Evolutionary conservation across 1,140 invertebrate species (phyloP).

Genomic region (Rhagoletis zephyria): DNA sequence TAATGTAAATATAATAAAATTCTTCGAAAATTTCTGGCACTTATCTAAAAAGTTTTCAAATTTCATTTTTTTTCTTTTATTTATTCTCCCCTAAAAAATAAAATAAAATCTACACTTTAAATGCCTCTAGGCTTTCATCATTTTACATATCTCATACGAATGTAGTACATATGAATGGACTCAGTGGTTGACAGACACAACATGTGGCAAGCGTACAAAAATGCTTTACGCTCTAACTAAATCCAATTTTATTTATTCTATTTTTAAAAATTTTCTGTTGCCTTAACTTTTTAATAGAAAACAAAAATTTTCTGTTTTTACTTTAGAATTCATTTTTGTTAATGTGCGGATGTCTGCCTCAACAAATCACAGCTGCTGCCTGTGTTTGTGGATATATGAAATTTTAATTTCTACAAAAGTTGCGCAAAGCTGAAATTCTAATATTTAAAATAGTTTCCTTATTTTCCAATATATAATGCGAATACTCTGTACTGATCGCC

Average conservation of each 20-base stretch:
- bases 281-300: background rate
- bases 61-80: too few species aligned
- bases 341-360: background rate
- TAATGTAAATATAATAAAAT: too few species aligned
- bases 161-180: background rate
- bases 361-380: constrained; percentile 31
- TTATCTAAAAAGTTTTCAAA: too few species aligned
- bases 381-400: background rate
- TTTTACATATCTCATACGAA: background rate
- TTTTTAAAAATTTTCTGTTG: background rate
- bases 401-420: too few species aligned
- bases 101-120: too few species aligned
- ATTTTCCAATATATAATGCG: too few species aligned
- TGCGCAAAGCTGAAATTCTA: too few species aligned
- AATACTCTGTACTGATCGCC: too few species aligned
- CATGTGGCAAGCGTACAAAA: background rate
- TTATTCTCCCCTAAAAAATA: too few species aligned
- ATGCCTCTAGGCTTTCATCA: background rate
- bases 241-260: background rate
- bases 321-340: background rate
- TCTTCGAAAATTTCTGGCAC: too few species aligned
- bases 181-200: background rate
- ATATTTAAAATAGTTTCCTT: too few species aligned
- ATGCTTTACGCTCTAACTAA: background rate
- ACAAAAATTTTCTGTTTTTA: background rate